phyloP scores from a whole-genome alignment of 53 echinoderm and acorn worm genomes.

The Patiria pectinifera region DNA sequence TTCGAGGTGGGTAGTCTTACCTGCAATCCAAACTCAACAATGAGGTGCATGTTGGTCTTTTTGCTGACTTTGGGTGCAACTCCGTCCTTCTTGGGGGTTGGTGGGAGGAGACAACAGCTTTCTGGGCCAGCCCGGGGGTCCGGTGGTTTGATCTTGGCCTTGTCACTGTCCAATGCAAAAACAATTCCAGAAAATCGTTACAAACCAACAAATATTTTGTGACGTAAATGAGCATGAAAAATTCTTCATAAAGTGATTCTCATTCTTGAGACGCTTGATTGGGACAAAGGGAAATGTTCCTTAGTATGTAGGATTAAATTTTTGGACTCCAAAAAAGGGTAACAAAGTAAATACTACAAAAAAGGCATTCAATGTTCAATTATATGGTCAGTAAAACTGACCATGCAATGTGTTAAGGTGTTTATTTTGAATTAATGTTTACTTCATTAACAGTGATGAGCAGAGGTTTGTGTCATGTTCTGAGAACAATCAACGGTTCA shows the following conservation, averaged over 20 bases:
- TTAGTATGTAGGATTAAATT: background rate
- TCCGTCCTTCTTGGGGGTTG: slow-evolving; percentile 77
- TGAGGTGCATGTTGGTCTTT: slow-evolving; percentile 87
- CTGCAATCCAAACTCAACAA: slow-evolving; percentile 96
- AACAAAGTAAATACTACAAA: too few relatives aligned
- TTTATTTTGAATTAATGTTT: too few relatives aligned
- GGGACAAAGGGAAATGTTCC: background rate
- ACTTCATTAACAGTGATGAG: too few relatives aligned
- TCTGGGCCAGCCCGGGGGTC: slow-evolving; percentile 69
- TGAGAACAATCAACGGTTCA: too few relatives aligned
- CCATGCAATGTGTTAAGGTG: too few relatives aligned
- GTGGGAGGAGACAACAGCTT: slow-evolving; percentile 79
- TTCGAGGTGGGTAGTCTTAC: slow-evolving; percentile 48
- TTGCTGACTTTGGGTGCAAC: slow-evolving; percentile 70
- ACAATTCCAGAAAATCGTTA: background rate
- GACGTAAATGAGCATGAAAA: too few relatives aligned
- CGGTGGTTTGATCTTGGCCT: slow-evolving; percentile 20
- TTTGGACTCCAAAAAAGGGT: background rate
- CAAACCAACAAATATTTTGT: too few relatives aligned
- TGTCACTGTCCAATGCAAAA: slow-evolving; percentile 42
- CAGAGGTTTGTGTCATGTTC: too few relatives aligned
- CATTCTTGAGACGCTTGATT: too few relatives aligned
- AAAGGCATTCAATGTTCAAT: too few relatives aligned
- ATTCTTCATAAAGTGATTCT: too few relatives aligned
- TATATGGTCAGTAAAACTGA: too few relatives aligned